These are phyloP conservation scores for Caranx melampygus DNA, from an alignment of 2,113 vertebrate genomes.

Conservation along the genomic window DNA sequence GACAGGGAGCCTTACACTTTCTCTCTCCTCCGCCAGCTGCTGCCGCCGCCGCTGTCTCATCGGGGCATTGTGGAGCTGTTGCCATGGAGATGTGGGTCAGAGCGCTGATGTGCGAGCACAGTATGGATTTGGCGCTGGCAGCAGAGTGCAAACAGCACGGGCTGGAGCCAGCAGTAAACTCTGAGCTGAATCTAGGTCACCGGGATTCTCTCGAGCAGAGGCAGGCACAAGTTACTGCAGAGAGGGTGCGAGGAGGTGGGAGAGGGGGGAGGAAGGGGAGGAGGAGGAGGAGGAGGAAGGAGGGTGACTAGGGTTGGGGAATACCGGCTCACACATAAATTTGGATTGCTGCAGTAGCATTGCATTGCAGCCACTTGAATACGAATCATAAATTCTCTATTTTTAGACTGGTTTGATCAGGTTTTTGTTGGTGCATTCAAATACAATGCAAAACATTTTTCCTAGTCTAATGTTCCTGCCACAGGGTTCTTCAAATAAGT, in stretches of 20 bases:
- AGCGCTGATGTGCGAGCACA: conserved; percentile 82
- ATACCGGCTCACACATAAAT: conserved; percentile 7
- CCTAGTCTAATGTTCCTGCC: neutral
- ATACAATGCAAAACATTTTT: neutral
- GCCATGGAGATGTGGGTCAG: conserved; percentile 92
- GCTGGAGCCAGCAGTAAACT: conserved; percentile 84
- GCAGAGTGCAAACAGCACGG: conserved; percentile 67
- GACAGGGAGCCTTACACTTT: conserved; percentile 38
- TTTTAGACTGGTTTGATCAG: neutral
- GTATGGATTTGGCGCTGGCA: conserved; percentile 81
- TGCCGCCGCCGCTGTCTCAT: conserved; percentile 22
- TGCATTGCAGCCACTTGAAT: neutral
- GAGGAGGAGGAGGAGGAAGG: neutral
- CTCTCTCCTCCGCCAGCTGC: conserved; percentile 33
- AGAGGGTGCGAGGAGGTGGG: conserved; percentile 19
- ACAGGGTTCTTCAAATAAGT: too few species aligned
- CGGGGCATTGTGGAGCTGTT: conserved; percentile 77
- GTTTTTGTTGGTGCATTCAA: neutral
- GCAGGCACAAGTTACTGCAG: conserved; percentile 70
- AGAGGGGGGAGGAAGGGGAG: too few species aligned
- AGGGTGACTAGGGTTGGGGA: neutral
- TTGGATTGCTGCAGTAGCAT: neutral
- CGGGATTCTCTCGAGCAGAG: conserved; percentile 85
- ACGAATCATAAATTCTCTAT: neutral
- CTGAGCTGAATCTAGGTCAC: conserved; percentile 89